These are phyloP conservation scores for Thinocorus orbignyianus DNA, from an alignment of 2,113 vertebrate species.

Conservation along the genomic window DNA sequence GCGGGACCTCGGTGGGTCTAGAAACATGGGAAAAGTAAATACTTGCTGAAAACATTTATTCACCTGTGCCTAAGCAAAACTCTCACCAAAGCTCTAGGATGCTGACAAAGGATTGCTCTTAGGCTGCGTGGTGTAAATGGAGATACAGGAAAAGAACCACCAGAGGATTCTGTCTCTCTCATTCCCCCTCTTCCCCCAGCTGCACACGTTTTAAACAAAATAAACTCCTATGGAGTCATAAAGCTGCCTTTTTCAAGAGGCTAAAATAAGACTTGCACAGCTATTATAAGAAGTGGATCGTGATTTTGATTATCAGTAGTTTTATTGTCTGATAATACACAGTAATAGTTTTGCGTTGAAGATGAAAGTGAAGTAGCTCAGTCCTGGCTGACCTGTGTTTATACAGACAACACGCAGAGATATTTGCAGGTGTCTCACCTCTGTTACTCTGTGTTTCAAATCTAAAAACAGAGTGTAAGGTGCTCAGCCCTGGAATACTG, in stretches of 20 bases:
- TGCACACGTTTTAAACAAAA: rapidly evolving
- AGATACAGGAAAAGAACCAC: not conserved
- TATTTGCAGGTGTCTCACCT: not conserved
- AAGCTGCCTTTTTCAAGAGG: not conserved
- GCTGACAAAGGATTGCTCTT: not conserved
- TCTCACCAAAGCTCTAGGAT: not conserved
- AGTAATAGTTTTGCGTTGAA: not conserved
- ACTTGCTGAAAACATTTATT: too few species aligned
- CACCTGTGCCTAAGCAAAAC: too few species aligned
- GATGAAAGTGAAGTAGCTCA: not conserved
- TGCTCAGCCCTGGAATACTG: not conserved
- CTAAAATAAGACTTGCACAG: not conserved
- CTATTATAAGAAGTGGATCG: rapidly evolving
- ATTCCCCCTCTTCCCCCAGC: not conserved
- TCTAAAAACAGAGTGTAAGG: not conserved
- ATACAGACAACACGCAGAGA: rapidly evolving
- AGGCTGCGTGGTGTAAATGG: rapidly evolving
- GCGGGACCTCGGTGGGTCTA: rapidly evolving
- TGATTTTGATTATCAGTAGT: not conserved
- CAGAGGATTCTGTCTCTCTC: not conserved
- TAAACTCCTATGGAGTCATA: rapidly evolving
- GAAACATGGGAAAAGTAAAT: not conserved
- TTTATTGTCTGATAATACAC: not conserved
- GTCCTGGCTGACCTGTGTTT: rapidly evolving
- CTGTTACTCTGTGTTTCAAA: not conserved